These are phyloP conservation scores for Tenebrosternarchus preto DNA, from an alignment of 2,113 vertebrate species.

Conservation along the genomic window DNA sequence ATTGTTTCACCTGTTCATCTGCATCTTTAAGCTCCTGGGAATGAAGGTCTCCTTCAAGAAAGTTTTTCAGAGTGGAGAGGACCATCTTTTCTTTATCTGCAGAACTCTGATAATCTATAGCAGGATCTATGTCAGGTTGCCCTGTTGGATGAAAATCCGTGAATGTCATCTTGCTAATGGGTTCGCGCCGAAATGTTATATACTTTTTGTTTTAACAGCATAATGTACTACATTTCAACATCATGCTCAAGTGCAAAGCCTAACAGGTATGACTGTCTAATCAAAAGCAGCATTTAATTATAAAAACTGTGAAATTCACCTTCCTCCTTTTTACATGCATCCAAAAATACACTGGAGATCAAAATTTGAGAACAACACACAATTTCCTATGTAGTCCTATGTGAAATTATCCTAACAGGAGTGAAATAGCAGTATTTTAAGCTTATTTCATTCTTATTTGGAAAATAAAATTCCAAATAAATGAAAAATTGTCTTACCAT, in stretches of 20 bases:
- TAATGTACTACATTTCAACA: background rate
- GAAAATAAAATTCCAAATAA: constrained; percentile 1
- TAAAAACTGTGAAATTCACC: too few relatives aligned
- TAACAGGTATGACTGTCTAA: background rate
- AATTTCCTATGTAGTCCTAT: too few relatives aligned
- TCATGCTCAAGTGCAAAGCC: background rate
- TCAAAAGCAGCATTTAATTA: background rate
- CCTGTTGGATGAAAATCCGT: background rate
- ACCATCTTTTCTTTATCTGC: background rate
- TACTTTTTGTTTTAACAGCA: background rate
- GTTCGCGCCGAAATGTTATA: background rate
- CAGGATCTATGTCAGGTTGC: background rate
- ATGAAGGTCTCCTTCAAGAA: background rate
- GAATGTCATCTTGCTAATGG: background rate
- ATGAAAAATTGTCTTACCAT: constrained; percentile 31
- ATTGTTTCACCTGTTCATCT: constrained; percentile 16
- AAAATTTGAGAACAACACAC: too few relatives aligned
- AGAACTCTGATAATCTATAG: background rate
- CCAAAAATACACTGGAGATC: background rate
- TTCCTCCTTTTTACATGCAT: background rate
- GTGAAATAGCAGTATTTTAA: too few relatives aligned
- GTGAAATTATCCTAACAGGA: too few relatives aligned
- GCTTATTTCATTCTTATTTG: too few relatives aligned
- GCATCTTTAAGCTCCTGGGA: background rate
- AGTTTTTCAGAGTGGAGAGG: background rate